A percentile compares a stretch with the other conserved stretches of the same genome.
Evolutionary conservation across 1,140 invertebrate species (phyloP).

Genomic region (Patella vulgata): DNA sequence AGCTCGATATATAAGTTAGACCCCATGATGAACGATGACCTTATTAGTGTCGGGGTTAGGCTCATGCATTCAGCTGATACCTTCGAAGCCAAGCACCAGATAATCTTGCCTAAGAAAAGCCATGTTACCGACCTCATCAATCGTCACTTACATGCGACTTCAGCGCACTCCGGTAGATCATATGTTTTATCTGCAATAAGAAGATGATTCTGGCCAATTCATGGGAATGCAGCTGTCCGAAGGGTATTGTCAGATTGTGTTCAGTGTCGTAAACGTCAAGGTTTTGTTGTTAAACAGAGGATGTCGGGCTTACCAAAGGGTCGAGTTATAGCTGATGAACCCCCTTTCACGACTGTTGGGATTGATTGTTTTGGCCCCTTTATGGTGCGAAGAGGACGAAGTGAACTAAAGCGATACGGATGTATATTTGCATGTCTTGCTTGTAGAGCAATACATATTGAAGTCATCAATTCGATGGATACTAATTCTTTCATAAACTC

Average conservation of each 20-base stretch:
- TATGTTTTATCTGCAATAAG: conserved; percentile 5
- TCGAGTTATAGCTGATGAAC: conserved; percentile 20
- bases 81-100: conserved; percentile 23
- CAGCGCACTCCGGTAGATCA: conserved; percentile 16
- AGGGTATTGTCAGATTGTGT: conserved; percentile 9
- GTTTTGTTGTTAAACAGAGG: conserved; percentile 13
- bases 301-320: conserved; percentile 29
- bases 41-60: too few relatives aligned
- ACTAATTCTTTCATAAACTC: conserved; percentile 31
- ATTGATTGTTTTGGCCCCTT: conserved; percentile 52
- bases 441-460: conserved; percentile 37
- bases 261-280: neutral
- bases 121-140: conserved; percentile 14
- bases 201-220: too few relatives aligned
- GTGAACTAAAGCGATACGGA: conserved; percentile 37
- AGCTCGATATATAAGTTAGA: conserved; percentile 20
- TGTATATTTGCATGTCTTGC: conserved; percentile 42
- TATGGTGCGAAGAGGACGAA: conserved; percentile 24
- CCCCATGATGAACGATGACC: conserved; percentile 14
- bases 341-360: conserved; percentile 43
- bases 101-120: conserved; percentile 19
- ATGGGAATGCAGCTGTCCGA: too few relatives aligned
- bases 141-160: conserved; percentile 5
- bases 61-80: neutral
- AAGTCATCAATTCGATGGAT: conserved; percentile 27